Percentiles rank a stretch among this genome's conserved stretches.
Conservation (phyloP, 2,113 vertebrate species). For the Atrichornis clamosus region DNA sequence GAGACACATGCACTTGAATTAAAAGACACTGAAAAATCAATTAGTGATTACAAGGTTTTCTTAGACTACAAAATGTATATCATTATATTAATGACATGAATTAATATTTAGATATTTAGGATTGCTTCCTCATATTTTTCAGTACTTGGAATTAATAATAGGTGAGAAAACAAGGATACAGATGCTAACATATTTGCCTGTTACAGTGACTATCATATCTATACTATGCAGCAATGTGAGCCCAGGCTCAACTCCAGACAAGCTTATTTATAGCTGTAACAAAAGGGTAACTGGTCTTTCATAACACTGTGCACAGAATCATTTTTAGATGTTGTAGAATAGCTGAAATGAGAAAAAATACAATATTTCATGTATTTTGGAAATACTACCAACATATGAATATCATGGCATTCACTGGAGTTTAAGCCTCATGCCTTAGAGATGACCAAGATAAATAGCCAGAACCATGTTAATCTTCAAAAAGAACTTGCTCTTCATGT, state of each 20-base stretch:
- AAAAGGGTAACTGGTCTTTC: not conserved
- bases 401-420: constrained; percentile 42
- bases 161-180: not conserved
- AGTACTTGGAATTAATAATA: not conserved
- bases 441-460: constrained; percentile 69
- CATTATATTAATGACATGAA: not conserved
- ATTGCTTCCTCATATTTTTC: not conserved
- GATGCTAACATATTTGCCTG: not conserved
- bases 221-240: not conserved
- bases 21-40: not conserved
- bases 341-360: constrained; percentile 24
- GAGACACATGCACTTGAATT: not conserved
- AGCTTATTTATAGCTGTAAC: not conserved
- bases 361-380: constrained; percentile 19
- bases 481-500: constrained; percentile 65
- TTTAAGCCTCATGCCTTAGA: constrained; percentile 50
- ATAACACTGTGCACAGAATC: not conserved
- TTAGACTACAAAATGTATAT: not conserved
- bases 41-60: not conserved
- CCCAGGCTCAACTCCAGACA: not conserved
- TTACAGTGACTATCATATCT: not conserved
- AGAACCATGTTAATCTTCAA: constrained; percentile 68
- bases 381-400: not conserved
- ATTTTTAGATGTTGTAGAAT: not conserved
- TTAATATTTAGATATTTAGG: not conserved